Percentiles rank a stretch among this genome's conserved stretches.
Evolutionary conservation across 2,888 invertebrate genomes (phyloP).

Genomic region (Apoda limacodes): DNA sequence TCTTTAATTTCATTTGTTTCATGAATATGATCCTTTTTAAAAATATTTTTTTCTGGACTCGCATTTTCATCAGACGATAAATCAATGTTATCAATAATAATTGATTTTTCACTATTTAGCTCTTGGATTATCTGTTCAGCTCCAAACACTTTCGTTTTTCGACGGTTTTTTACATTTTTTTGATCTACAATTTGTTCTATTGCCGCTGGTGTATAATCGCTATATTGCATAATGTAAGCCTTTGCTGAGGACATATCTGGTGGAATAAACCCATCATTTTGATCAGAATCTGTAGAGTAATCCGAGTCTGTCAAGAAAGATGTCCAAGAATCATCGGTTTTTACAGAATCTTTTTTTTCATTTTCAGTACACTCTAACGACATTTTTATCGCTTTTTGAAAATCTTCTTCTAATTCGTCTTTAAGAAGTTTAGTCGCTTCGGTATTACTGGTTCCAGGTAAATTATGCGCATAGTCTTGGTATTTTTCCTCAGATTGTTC

Average conservation of each 20-base stretch:
- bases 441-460: constrained; percentile 30
- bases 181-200: constrained; percentile 68
- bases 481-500: too few relatives aligned
- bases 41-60: constrained; percentile 21
- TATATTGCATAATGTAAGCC: constrained; percentile 81
- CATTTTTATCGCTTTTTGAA: constrained; percentile 64
- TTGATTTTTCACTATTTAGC: constrained; percentile 41
- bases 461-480: too few relatives aligned
- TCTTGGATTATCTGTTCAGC: constrained; percentile 47
- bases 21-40: constrained; percentile 11
- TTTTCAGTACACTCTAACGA: constrained; percentile 56
- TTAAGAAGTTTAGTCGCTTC: too few relatives aligned
- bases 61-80: constrained; percentile 47
- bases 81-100: constrained; percentile 42
- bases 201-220: constrained; percentile 78
- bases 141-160: constrained; percentile 28
- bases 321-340: constrained; percentile 59
- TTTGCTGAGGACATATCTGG: constrained; percentile 70
- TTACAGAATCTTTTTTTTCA: constrained; percentile 34
- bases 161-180: constrained; percentile 26
- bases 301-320: constrained; percentile 53
- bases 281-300: constrained; percentile 48
- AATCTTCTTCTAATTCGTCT: constrained; percentile 54
- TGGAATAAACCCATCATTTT: constrained; percentile 46
- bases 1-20: constrained; percentile 10